Base-by-base conservation (phyloP, 35 echinoderm and acorn worm genomes). In the Acanthaster planci region DNA sequence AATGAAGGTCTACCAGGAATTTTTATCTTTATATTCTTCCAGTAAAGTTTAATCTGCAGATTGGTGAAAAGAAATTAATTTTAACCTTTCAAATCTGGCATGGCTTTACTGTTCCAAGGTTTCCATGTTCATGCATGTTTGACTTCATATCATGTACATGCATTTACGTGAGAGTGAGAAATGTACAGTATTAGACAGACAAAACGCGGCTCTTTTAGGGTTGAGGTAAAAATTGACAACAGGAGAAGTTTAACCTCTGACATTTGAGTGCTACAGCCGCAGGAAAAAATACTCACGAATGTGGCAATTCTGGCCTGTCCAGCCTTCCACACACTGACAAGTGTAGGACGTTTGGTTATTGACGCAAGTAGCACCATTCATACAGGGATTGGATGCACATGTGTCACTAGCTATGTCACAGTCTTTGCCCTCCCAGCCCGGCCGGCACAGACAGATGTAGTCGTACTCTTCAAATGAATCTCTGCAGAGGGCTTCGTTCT, bases 261-360 rank as follows among this genome's bases (percentile, higher is more conserved):
- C 55, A 57, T 14, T 57, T 57, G 12, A 57, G n/a, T n/a, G n/a
- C n/a, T n/a, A 47, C 12, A 47, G 4, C 42, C 4, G 42, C 42
- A 47, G 12, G 42, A 47, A 27, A 27, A 21, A 72, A 72, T 59
- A 81, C 79, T 30, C 30, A 81, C 79, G 40, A 52, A 1, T 47
- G 30, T 91, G 75, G 79, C 89, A 91, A 29, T 91, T 78, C 7
- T 35, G 76, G 14, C 89, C 89, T 5, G 67, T 78, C 72, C 76
- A 91, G 12, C 82, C 82, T 40, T 0, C 47, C 16, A 39, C 51
- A 58, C 89, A 91, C 10, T 38, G 35, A 67, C 89, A 91, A 22
- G 32, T 86, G 34, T 91, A 91, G 0, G 57, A 86, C 27, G 84
- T 91, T 77, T 86, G 84, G 14, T 75, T 72, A 83, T 91, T 91